A percentile compares a stretch with the other conserved stretches of the same genome.
Conservation (phyloP, 2,797 vertebrate species). For the Clamator glandarius region DNA sequence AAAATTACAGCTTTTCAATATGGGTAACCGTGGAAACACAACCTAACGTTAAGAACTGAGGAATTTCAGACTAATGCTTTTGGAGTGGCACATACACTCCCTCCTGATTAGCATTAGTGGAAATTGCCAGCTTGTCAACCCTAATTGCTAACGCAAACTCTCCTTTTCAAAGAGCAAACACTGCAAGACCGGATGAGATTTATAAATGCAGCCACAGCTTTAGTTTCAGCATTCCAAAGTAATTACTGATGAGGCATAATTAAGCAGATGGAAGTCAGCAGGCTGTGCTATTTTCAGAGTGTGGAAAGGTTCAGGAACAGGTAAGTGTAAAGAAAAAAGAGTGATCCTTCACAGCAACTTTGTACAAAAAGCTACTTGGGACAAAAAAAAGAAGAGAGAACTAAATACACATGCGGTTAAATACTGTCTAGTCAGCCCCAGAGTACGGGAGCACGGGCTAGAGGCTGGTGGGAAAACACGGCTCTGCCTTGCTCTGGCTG, state of each 20-base stretch:
- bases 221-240: neutral
- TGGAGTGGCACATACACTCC: neutral
- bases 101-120: neutral
- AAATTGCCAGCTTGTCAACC: neutral
- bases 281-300: neutral
- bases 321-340: neutral
- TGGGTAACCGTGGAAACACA: conserved; percentile 40
- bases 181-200: neutral
- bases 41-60: neutral
- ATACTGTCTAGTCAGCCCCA: neutral
- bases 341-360: neutral
- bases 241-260: conserved; percentile 19
- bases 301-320: neutral
- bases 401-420: neutral
- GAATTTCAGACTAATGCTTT: neutral
- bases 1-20: neutral
- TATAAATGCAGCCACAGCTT: neutral
- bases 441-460: neutral
- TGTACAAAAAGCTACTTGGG: neutral
- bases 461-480: neutral
- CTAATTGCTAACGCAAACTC: neutral
- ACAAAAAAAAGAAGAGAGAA: neutral
- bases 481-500: neutral
- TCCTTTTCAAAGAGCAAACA: neutral
- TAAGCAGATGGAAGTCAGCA: conserved; percentile 7